Evolutionary conservation across 37 sponge, comb jelly and placozoan genomes (phyloP), one percentile per base, ranked within the genome.

Genomic region (Oscarella lobularis): DNA sequence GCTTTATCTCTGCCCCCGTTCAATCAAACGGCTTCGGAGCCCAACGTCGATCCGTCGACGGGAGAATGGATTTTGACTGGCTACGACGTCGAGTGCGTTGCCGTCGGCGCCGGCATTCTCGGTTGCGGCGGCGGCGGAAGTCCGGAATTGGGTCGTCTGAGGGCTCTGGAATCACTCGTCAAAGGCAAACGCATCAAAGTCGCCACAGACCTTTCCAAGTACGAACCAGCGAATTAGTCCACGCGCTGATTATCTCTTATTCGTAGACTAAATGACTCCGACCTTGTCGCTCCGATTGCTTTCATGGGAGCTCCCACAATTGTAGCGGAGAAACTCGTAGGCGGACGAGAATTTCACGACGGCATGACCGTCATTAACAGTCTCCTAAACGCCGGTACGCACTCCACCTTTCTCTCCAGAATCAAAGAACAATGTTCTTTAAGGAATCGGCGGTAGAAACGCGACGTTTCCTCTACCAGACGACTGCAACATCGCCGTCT

Each of bases 101-200:
- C 83, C 0, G 78, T 84, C 67, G 92, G 92, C 27, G 88, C 92
- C 41, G 92, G 85, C 1, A 84, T 91, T 31, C 80, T 91, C 36
- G 92, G 92, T 1, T 91, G 92, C 80, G 92, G 92, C 38, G 92
- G 92, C n/a, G 92, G 92, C 20, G 92, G 92, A 9, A 80, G 71
- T 38, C 92, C 92, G 37, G 36, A 75, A n/a, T 1, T 78, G 30
- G 92, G 85, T 35, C 31, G 66, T 31, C 78, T 81, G n/a, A 9
- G 54, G 30, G 88, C 81, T 9, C 30, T 74, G 41, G 65, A 77
- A 65, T 75, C 72, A 33, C 72, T 87, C 4, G 33, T 67, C 3
- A 20, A 81, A 1, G 88, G 88, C 2, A 81, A 81, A 38, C 54
- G 69, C 3, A 84, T 90, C 39, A 76, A 33, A 37, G 67, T 90